Conservation (phyloP, 53 echinoderm and acorn worm genomes). For the Echinometra lucunter region DNA sequence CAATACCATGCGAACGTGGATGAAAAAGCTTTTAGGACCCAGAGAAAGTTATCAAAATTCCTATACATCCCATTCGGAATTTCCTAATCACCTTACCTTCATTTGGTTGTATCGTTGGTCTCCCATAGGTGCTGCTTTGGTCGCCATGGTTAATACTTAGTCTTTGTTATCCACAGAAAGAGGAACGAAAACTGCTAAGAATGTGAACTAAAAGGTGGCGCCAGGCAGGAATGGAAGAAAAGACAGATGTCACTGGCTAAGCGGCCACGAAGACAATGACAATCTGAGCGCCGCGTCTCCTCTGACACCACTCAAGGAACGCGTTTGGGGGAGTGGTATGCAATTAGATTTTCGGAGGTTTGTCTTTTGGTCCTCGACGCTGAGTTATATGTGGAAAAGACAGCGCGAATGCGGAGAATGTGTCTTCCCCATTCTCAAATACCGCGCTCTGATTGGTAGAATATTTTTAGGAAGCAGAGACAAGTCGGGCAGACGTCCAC, state of each 20-base stretch:
- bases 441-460: constrained; percentile 6
- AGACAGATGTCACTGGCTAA: not conserved
- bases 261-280: not conserved
- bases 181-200: not conserved
- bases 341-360: constrained; percentile 4
- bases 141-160: constrained; percentile 38
- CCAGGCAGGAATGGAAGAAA: not conserved
- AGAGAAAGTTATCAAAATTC: not conserved
- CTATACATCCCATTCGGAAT: not conserved
- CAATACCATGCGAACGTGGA: too few species aligned
- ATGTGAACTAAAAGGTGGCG: not conserved
- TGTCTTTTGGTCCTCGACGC: not conserved
- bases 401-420: constrained; percentile 24
- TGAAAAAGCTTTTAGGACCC: too few species aligned
- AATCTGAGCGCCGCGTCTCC: not conserved
- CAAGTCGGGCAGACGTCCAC: not conserved
- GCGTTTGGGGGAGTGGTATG: constrained; percentile 25
- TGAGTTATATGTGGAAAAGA: not conserved
- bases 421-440: not conserved
- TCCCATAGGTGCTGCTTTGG: constrained; percentile 13
- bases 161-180: not conserved
- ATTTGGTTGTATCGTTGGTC: not conserved
- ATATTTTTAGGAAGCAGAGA: constrained; percentile 30
- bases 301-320: not conserved
- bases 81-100: constrained; percentile 8